These are phyloP conservation scores for Agelaius phoeniceus DNA, from an alignment of 2,113 vertebrate species.

Conservation along the genomic window DNA sequence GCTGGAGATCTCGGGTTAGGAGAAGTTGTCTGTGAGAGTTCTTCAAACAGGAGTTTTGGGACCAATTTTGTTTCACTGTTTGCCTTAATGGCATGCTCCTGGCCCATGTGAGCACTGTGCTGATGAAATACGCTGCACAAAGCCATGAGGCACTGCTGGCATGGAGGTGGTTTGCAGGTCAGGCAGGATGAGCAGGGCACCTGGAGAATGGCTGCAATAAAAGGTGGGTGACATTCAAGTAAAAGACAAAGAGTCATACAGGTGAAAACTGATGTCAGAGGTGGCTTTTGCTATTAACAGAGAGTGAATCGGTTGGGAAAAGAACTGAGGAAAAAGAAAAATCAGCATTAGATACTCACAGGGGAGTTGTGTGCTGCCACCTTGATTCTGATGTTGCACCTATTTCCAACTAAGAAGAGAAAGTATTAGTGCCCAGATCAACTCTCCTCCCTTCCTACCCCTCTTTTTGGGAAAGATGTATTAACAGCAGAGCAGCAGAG, in stretches of 20 bases:
- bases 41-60: background rate
- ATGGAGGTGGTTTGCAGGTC: background rate
- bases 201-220: background rate
- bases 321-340: background rate
- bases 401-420: background rate
- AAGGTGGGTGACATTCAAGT: conserved; percentile 37
- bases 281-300: conserved; percentile 7
- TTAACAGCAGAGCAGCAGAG: background rate
- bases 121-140: background rate
- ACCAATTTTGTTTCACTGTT: background rate
- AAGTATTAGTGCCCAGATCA: background rate
- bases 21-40: background rate
- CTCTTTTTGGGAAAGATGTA: background rate
- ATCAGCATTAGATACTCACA: background rate
- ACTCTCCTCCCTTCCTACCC: background rate
- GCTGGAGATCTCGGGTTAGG: background rate
- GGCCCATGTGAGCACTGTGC: background rate
- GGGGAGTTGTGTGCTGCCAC: background rate
- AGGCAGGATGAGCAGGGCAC: background rate
- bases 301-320: background rate
- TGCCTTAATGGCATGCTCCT: background rate
- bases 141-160: background rate
- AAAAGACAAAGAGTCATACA: conserved; percentile 17
- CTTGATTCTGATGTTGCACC: background rate
- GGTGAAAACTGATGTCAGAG: conserved; percentile 8